Base-by-base conservation (phyloP, 1,140 invertebrate genomes). In the Drosophila lini region DNA sequence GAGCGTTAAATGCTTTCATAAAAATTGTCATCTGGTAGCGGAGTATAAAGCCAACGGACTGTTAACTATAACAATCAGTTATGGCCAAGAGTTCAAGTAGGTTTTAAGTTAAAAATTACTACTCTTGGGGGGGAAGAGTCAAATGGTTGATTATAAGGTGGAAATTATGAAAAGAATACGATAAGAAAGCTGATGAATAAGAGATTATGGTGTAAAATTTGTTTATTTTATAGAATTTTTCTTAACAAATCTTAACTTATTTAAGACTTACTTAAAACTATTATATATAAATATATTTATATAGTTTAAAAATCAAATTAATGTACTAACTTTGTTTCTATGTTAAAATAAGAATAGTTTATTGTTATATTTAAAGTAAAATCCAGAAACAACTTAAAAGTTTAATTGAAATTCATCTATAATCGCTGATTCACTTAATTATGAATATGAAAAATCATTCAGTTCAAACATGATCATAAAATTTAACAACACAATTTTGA, bases 1-100 rank as follows among this genome's bases (percentile, higher is more conserved):
- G 16, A 53, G 32, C 32, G 50, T 61, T 52, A 61, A 50, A 60
- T 50, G 34, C 59, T 22, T 65, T 65, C 7, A 42, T 68, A 65
- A 52, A 68, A 65, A n/a, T n/a, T 44, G 28, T 28, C 57, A 48
- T 50, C 28, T 36, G 32, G 11, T 22, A 38, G 42, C 4, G 10
- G 15, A n/a, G 15, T n/a, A 48, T 10, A 48, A 28, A 48, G 22
- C 8, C 15, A 48, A 25, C 36, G 9, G 61, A 60, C 28, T 42
- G 22, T 63, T 41, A 68, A 50, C 28, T 10, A 34, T 5, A 34
- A 34, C 28, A 32, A 64, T 64, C 34, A 6, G 45, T 60, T 53
- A 16, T 25, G 22, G 15, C 45, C 47, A 31, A 19, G 22, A 53
- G 59, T 10, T 34, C 16, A 36, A 9, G 16, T 15, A 1, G 7